A percentile compares a stretch with the other conserved stretches of the same genome.
Evolutionary conservation across 2,888 invertebrate species (phyloP).

Genomic region (Nomada goodeniana): DNA sequence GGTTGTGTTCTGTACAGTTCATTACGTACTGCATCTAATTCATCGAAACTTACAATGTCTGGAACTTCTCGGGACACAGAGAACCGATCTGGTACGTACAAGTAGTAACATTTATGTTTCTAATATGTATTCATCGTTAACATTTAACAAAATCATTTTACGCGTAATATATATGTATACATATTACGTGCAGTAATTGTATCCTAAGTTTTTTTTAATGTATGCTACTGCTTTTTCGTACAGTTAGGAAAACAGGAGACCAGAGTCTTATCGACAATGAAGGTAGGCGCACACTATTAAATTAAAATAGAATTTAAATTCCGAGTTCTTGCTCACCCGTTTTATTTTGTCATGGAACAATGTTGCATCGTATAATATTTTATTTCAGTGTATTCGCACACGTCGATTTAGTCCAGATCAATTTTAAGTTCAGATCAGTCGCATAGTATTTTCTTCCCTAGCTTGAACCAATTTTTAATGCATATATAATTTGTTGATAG

Average conservation of each 20-base stretch:
- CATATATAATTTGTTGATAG: constrained; percentile 17
- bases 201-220: constrained; percentile 26
- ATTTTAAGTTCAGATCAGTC: not conserved
- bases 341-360: constrained; percentile 33
- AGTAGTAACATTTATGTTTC: not conserved
- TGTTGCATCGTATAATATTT: constrained; percentile 12
- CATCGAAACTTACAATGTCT: constrained; percentile 95
- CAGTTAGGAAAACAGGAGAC: constrained; percentile 86
- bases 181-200: not conserved
- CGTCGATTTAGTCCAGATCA: not conserved
- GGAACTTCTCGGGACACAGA: constrained; percentile 92
- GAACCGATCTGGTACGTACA: constrained; percentile 88
- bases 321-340: constrained; percentile 12
- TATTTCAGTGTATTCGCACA: constrained; percentile 17
- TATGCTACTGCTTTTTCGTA: constrained; percentile 77
- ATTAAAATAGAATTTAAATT: constrained; percentile 72
- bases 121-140: not conserved
- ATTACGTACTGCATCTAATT: constrained; percentile 96
- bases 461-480: not conserved
- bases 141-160: not conserved
- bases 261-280: constrained; percentile 86
- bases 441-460: constrained; percentile 1
- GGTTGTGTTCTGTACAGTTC: constrained; percentile 98
- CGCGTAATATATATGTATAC: not conserved
- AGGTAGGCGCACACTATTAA: constrained; percentile 85